Evolutionary conservation across 2,113 vertebrate genomes (phyloP).

Genomic region (Pandion haliaetus): DNA sequence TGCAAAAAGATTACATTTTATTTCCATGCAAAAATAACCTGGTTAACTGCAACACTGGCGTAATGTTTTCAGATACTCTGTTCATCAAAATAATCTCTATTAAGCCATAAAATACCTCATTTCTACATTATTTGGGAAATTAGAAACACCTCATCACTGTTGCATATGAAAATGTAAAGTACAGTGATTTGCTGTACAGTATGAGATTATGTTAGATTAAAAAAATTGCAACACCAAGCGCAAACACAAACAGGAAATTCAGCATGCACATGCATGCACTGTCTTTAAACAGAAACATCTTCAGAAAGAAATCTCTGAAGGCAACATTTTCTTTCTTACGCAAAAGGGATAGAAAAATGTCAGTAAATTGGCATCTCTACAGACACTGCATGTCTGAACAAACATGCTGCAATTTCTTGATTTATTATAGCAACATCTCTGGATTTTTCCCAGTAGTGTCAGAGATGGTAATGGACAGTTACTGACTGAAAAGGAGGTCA

Average conservation of each 20-base stretch:
- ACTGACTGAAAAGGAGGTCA: background rate
- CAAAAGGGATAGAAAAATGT: background rate
- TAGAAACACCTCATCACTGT: background rate
- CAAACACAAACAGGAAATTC: background rate
- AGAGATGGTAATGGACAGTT: background rate
- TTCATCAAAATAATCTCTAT: background rate
- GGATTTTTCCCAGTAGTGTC: background rate
- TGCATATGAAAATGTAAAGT: background rate
- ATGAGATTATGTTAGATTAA: background rate
- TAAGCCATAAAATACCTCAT: background rate
- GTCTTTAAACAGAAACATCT: background rate
- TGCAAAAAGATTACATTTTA: background rate
- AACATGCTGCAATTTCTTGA: background rate
- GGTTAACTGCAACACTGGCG: background rate
- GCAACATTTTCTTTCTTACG: background rate
- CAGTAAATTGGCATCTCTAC: background rate
- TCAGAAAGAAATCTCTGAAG: background rate
- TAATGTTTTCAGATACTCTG: background rate
- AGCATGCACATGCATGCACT: background rate
- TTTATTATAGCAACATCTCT: background rate
- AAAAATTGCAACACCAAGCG: background rate
- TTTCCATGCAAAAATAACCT: background rate
- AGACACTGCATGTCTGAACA: constrained; percentile 13
- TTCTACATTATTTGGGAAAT: background rate
- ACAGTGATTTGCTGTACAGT: background rate